Evolutionary conservation across 2,888 invertebrate genomes (phyloP).

Genomic region (Drosophila anomelani): DNA sequence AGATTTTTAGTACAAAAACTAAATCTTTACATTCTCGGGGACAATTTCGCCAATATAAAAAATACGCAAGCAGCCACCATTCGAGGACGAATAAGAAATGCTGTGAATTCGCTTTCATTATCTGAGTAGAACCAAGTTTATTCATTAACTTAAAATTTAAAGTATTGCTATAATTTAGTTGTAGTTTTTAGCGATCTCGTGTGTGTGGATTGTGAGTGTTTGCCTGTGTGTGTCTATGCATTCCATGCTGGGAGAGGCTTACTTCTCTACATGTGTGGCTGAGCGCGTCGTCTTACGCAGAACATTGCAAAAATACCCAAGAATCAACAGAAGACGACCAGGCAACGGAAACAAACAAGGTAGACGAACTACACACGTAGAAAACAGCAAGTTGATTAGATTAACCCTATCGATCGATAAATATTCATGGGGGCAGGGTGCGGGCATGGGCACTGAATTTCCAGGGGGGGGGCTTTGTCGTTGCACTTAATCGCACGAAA

Average conservation of each 20-base stretch:
- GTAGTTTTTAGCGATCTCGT: constrained; percentile 62
- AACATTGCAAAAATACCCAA: constrained; percentile 45
- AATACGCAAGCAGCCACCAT: background rate
- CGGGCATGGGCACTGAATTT: constrained; percentile 2
- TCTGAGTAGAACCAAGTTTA: constrained; percentile 50
- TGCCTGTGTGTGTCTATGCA: constrained; percentile 29
- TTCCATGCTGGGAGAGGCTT: constrained; percentile 27
- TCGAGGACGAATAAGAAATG: background rate
- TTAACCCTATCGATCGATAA: constrained; percentile 45
- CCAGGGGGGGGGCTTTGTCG: constrained; percentile 3
- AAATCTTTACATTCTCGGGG: background rate
- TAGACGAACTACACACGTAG: constrained; percentile 26
- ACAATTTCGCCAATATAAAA: background rate
- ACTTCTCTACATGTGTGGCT: constrained; percentile 14
- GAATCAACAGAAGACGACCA: constrained; percentile 34
- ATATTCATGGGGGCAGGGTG: constrained; percentile 2
- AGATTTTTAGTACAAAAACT: background rate
- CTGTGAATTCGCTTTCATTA: constrained; percentile 18
- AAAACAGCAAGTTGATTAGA: constrained; percentile 40
- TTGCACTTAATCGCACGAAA: constrained; percentile 18
- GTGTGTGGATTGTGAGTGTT: constrained; percentile 34
- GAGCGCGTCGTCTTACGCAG: constrained; percentile 27
- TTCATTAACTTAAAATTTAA: constrained; percentile 72
- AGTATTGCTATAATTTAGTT: constrained; percentile 76
- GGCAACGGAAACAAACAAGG: constrained; percentile 30